A percentile compares a stretch with the other conserved stretches of the same genome.
Evolutionary conservation across 2,797 vertebrate genomes (phyloP).

Genomic region (Lerista edwardsae): DNA sequence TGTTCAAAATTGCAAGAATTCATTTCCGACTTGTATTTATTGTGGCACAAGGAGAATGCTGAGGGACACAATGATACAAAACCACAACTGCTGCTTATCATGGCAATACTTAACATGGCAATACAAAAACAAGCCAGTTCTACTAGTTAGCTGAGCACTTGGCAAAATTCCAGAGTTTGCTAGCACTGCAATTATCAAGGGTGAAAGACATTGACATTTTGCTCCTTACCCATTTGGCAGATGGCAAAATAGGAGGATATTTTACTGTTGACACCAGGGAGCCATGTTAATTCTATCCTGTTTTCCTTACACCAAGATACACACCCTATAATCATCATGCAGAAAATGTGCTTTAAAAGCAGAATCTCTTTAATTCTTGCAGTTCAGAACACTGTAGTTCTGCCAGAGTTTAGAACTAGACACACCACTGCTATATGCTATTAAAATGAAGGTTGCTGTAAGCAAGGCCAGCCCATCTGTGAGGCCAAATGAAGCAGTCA

Average conservation of each 20-base stretch:
- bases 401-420: background rate
- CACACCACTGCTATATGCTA: background rate
- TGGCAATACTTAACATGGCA: background rate
- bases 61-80: conserved; percentile 48
- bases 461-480: no score
- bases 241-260: conserved; percentile 36
- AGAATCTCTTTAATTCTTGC: background rate
- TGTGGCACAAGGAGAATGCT: conserved; percentile 41
- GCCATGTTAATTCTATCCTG: conserved; percentile 33
- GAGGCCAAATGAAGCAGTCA: no score
- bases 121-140: conserved; percentile 50
- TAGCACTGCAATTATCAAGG: conserved; percentile 41
- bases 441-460: background rate
- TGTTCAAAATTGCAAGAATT: conserved; percentile 60
- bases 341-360: conserved; percentile 46
- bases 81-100: conserved; percentile 62
- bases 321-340: conserved; percentile 36
- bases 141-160: conserved; percentile 43
- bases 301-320: conserved; percentile 10
- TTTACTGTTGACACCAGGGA: conserved; percentile 40
- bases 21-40: conserved; percentile 57
- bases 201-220: conserved; percentile 29
- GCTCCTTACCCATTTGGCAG: conserved; percentile 40
- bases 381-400: conserved; percentile 30
- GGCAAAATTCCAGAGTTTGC: conserved; percentile 44